These are phyloP conservation scores for Rhizoglyphus robini DNA, from an alignment of 1,140 invertebrate species.

Conservation along the genomic window DNA sequence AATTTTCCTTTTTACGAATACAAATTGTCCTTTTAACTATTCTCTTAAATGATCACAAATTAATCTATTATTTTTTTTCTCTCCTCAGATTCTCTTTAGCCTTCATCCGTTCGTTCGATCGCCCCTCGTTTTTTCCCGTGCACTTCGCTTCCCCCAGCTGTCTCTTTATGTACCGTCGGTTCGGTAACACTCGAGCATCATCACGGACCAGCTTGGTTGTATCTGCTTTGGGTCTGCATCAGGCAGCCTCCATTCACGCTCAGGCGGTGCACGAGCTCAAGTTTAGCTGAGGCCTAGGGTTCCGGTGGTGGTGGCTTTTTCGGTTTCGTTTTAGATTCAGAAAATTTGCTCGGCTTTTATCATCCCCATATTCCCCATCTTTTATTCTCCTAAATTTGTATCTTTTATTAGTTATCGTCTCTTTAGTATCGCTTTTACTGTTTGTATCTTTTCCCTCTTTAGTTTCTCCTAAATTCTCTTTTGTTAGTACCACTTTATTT, in stretches of 20 bases:
- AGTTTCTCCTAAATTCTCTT: not conserved
- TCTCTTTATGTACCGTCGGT: not conserved
- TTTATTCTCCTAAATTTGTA: not conserved
- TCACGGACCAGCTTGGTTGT: not conserved
- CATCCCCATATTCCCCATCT: not conserved
- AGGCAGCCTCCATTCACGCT: not conserved
- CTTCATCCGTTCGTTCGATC: too few species aligned
- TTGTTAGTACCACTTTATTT: not conserved
- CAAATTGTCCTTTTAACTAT: too few species aligned
- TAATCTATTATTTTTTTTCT: too few species aligned
- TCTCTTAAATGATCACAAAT: too few species aligned
- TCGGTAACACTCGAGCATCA: not conserved
- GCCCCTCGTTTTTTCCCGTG: too few species aligned
- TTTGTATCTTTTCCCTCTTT: not conserved
- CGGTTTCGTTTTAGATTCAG: too few species aligned
- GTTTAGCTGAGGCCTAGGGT: conserved; percentile 2
- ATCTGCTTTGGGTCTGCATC: not conserved
- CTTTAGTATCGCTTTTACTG: not conserved
- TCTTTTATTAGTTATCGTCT: not conserved
- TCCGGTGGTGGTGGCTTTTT: too few species aligned
- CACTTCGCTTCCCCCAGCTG: too few species aligned
- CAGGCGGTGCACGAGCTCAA: conserved; percentile 1
- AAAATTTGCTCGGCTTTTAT: not conserved
- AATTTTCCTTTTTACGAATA: too few species aligned
- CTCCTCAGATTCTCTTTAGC: too few species aligned